phyloP scores from a whole-genome alignment of 2,797 vertebrate genomes.

The Pogoniulus pusillus region DNA sequence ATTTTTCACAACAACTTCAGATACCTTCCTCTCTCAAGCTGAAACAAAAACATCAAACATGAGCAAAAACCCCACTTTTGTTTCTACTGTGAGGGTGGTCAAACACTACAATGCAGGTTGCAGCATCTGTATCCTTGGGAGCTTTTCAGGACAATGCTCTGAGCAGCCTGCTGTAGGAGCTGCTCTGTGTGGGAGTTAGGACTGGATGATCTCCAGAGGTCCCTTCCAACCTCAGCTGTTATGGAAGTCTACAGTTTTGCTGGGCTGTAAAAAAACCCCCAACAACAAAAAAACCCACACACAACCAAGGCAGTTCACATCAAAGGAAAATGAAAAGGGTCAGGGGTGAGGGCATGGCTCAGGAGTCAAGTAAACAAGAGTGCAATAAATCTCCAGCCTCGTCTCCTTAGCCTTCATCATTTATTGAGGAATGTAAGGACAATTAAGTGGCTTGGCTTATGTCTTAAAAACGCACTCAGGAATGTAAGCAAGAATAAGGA shows the following conservation, averaged over 20 bases:
- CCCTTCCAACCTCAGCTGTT: background rate
- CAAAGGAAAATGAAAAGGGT: background rate
- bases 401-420: background rate
- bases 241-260: background rate
- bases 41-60: background rate
- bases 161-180: background rate
- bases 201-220: background rate
- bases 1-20: background rate
- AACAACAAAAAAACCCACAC: background rate
- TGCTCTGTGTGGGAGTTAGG: background rate
- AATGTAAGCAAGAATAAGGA: background rate
- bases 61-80: background rate
- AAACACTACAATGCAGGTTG: background rate
- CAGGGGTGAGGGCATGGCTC: background rate
- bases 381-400: background rate
- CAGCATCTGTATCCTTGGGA: background rate
- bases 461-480: background rate
- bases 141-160: background rate
- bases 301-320: background rate
- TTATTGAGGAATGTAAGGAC: slow-evolving; percentile 48
- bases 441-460: background rate
- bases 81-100: background rate
- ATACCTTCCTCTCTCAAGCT: background rate
- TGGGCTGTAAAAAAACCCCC: background rate
- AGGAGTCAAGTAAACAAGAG: background rate